Conservation (phyloP, 2,888 invertebrate genomes). For the Trissolcus japonicus region DNA sequence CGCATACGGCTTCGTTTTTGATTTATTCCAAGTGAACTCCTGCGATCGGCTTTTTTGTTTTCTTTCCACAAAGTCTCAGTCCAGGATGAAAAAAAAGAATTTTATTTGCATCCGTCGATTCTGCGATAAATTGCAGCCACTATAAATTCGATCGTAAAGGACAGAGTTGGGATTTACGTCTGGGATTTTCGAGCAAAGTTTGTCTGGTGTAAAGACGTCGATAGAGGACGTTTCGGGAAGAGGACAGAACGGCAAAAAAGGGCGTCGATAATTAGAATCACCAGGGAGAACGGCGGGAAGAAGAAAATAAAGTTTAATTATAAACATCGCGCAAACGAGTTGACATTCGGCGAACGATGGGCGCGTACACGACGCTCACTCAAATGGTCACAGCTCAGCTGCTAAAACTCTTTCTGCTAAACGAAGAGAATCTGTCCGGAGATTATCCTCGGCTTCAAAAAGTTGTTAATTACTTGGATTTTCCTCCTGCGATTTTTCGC, state of each 20-base stretch:
- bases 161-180: conserved; percentile 53
- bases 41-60: background rate
- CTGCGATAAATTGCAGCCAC: conserved; percentile 25
- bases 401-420: conserved; percentile 75
- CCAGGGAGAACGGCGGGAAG: conserved; percentile 63
- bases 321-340: conserved; percentile 71
- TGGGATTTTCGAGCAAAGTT: conserved; percentile 50
- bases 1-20: conserved; percentile 33
- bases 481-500: conserved; percentile 63
- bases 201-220: conserved; percentile 55
- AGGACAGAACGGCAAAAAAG: conserved; percentile 6
- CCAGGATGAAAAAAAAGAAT: too few species aligned
- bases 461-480: conserved; percentile 77
- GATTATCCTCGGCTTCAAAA: conserved; percentile 76
- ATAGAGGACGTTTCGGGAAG: conserved; percentile 29
- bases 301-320: conserved; percentile 73
- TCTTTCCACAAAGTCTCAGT: background rate
- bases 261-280: conserved; percentile 74
- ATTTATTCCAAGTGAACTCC: conserved; percentile 24
- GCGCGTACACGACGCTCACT: conserved; percentile 61
- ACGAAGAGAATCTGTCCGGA: conserved; percentile 76
- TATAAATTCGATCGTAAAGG: conserved; percentile 56
- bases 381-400: conserved; percentile 76
- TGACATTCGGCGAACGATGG: conserved; percentile 62
- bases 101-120: conserved; percentile 1